phyloP scores from a whole-genome alignment of 2,113 vertebrate genomes.

The Antennarius striatus region DNA sequence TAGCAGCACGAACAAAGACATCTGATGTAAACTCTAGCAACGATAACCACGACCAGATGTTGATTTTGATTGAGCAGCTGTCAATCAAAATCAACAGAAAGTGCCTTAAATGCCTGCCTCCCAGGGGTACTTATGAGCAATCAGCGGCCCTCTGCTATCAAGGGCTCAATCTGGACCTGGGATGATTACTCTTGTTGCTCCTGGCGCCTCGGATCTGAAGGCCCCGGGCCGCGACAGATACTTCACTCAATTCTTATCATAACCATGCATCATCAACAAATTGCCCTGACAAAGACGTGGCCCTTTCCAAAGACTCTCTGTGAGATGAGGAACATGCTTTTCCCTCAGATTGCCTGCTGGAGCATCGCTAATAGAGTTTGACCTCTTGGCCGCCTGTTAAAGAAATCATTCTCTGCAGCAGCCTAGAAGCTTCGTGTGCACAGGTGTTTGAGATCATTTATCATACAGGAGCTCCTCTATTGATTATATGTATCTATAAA shows the following conservation, averaged over 20 bases:
- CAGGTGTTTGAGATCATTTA: constrained; percentile 34
- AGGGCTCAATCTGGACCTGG: constrained; percentile 61
- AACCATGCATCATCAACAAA: constrained; percentile 72
- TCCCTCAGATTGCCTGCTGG: constrained; percentile 49
- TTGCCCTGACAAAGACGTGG: constrained; percentile 64
- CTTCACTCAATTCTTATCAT: constrained; percentile 69
- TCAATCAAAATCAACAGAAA: constrained; percentile 70
- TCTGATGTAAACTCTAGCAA: constrained; percentile 27
- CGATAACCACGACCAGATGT: constrained; percentile 29
- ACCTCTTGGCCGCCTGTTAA: constrained; percentile 56
- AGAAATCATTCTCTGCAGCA: constrained; percentile 48
- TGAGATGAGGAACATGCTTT: constrained; percentile 48
- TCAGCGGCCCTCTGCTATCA: constrained; percentile 69
- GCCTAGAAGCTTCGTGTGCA: constrained; percentile 21
- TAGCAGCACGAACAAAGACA: constrained; percentile 10
- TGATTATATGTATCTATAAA: no score
- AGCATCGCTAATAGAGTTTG: constrained; percentile 65
- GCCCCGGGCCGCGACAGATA: constrained; percentile 37
- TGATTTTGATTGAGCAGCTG: constrained; percentile 54
- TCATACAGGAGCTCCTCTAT: not conserved
- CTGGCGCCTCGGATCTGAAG: constrained; percentile 9
- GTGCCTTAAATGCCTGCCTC: constrained; percentile 46
- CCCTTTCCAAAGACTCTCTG: constrained; percentile 52
- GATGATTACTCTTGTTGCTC: constrained; percentile 71
- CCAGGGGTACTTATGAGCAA: constrained; percentile 67